Conservation (phyloP, 2,888 invertebrate species). For the Lamellibrachia columna region DNA sequence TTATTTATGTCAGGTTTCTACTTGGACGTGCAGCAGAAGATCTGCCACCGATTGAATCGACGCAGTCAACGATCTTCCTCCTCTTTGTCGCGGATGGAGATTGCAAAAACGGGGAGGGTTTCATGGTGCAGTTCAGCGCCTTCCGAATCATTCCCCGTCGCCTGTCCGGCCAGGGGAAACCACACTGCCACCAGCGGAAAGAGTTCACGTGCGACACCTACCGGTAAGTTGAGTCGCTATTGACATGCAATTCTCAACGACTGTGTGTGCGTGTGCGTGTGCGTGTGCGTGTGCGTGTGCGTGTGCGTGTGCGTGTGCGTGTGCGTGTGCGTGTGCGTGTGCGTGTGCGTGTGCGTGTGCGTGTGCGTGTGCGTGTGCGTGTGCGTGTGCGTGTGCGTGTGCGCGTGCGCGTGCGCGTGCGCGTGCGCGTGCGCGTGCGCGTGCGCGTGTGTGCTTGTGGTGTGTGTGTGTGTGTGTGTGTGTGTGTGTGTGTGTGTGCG, state of each 20-base stretch:
- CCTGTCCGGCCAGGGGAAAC: neutral
- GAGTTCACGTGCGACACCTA: neutral
- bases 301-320: too few relatives aligned
- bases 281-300: too few relatives aligned
- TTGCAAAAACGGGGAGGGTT: constrained; percentile 5
- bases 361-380: neutral
- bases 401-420: neutral
- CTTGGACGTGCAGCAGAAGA: neutral
- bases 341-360: too few relatives aligned
- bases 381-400: neutral
- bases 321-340: too few relatives aligned
- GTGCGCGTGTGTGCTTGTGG: neutral
- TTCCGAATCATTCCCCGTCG: neutral
- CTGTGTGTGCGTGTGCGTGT: neutral
- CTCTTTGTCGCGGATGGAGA: neutral
- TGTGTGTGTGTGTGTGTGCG: too few relatives aligned
- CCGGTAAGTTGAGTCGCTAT: neutral
- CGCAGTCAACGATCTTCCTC: neutral
- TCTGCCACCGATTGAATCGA: neutral
- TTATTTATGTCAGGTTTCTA: neutral
- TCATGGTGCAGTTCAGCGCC: neutral
- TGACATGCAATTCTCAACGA: neutral
- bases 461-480: too few relatives aligned
- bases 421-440: neutral
- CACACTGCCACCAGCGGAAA: neutral